A percentile compares a stretch with the other conserved stretches of the same genome.
These are phyloP conservation scores for Schizothorax lantsangensis DNA, from an alignment of 2,797 vertebrate species.

Conservation along the genomic window DNA sequence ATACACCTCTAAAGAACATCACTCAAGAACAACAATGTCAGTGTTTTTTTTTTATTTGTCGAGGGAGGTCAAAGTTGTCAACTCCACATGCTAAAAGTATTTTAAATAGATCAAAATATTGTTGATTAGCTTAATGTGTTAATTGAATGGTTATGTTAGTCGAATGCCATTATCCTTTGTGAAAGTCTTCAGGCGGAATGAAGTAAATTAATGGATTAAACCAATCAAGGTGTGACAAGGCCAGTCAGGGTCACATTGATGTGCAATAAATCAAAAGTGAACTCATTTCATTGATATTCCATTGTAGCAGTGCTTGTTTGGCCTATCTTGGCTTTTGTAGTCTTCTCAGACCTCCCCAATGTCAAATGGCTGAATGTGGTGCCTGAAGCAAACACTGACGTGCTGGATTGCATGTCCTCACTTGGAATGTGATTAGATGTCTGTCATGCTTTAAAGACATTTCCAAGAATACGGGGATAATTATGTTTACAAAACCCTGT, in stretches of 20 bases:
- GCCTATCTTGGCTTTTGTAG: conserved; percentile 32
- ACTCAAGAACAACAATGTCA: neutral
- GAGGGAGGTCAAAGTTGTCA: neutral
- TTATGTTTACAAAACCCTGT: neutral
- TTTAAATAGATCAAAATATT: conserved; percentile 27
- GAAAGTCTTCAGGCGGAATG: conserved; percentile 5
- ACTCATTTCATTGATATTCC: conserved; percentile 44
- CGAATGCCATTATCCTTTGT: conserved; percentile 7
- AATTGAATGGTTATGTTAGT: conserved; percentile 20
- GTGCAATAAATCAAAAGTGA: conserved; percentile 41
- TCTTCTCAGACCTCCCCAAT: conserved; percentile 19
- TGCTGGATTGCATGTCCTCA: conserved; percentile 17
- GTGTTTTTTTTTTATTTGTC: neutral
- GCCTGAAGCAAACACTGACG: conserved; percentile 38
- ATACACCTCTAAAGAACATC: conserved; percentile 1
- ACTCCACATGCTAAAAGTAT: neutral
- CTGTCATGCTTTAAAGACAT: conserved; percentile 22
- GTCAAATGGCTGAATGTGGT: conserved; percentile 36
- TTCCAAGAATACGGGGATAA: neutral
- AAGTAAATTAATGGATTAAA: conserved; percentile 47
- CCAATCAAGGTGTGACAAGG: conserved; percentile 37
- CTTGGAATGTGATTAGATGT: conserved; percentile 30
- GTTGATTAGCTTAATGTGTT: conserved; percentile 19
- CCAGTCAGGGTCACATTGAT: conserved; percentile 34
- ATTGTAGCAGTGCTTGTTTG: neutral